Percentiles rank a stretch among this genome's conserved stretches.
These are phyloP conservation scores for Bubo blakistoni DNA, from an alignment of 2,113 vertebrate genomes.

Conservation along the genomic window DNA sequence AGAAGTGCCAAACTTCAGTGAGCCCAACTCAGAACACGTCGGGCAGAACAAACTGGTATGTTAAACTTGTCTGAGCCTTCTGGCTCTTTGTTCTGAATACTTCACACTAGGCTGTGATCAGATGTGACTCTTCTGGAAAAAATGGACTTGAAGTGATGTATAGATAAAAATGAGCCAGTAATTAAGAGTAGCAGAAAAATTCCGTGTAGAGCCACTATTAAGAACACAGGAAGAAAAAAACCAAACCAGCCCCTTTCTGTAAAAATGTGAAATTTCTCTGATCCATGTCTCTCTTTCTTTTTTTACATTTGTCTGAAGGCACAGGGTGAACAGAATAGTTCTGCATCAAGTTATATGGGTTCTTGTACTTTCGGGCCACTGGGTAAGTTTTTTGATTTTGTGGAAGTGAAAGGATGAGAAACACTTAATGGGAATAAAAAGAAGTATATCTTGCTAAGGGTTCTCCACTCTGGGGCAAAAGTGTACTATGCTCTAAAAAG, in stretches of 20 bases:
- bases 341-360: conserved; percentile 83
- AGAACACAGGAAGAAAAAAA: background rate
- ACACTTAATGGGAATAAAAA: background rate
- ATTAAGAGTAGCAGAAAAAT: background rate
- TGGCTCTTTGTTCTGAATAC: background rate
- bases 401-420: background rate
- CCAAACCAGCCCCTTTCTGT: background rate
- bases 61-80: background rate
- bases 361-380: conserved; percentile 85
- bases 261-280: conserved; percentile 6
- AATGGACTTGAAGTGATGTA: background rate
- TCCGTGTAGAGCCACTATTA: background rate
- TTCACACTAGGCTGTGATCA: background rate
- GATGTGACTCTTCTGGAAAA: background rate
- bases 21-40: conserved; percentile 88
- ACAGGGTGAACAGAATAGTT: conserved; percentile 89
- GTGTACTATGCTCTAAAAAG: background rate
- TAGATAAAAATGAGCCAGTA: background rate
- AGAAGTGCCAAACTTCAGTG: conserved; percentile 98
- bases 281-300: background rate
- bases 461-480: background rate
- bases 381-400: conserved; percentile 75
- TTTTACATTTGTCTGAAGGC: conserved; percentile 69
- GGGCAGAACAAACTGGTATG: conserved; percentile 89
- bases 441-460: background rate